phyloP scores from a whole-genome alignment of 1,140 invertebrate species.

The Coenobita brevimanus region DNA sequence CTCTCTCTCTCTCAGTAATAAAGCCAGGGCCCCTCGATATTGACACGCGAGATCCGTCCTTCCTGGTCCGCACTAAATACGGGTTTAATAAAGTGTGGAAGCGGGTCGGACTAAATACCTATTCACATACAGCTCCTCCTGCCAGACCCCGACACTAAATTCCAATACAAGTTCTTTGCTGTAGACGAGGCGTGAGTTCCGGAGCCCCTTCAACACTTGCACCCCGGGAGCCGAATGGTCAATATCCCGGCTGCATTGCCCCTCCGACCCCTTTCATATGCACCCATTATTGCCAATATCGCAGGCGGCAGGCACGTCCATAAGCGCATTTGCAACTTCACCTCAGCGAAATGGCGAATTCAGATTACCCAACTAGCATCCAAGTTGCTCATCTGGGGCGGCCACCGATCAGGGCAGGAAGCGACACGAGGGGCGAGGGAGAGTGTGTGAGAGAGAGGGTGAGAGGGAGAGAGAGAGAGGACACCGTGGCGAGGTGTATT shows the following conservation, averaged over 20 bases:
- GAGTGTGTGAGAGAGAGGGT: no score
- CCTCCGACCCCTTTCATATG: constrained; percentile 58
- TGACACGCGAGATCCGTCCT: constrained; percentile 14
- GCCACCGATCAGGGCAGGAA: constrained; percentile 47
- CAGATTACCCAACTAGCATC: constrained; percentile 62
- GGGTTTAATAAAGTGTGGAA: constrained; percentile 54
- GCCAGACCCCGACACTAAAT: constrained; percentile 53
- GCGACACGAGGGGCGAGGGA: no score
- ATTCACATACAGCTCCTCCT: constrained; percentile 48
- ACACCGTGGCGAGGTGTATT: constrained; percentile 26
- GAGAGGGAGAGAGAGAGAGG: no score
- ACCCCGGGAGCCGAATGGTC: constrained; percentile 32
- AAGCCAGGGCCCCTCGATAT: constrained; percentile 10
- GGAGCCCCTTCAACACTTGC: constrained; percentile 6
- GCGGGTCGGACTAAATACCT: constrained; percentile 51
- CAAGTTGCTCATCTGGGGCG: constrained; percentile 59
- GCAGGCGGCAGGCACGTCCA: constrained; percentile 47
- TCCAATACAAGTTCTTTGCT: constrained; percentile 59
- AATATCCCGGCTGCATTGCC: constrained; percentile 53
- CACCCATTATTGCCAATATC: constrained; percentile 63
- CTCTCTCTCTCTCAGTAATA: constrained; percentile 20
- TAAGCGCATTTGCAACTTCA: constrained; percentile 65
- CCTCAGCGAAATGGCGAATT: constrained; percentile 59
- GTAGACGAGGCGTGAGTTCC: constrained; percentile 27
- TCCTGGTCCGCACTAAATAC: constrained; percentile 50